A percentile compares a stretch with the other conserved stretches of the same genome.
These are phyloP conservation scores for Etheostoma cragini DNA, from an alignment of 2,113 vertebrate genomes.

Conservation along the genomic window DNA sequence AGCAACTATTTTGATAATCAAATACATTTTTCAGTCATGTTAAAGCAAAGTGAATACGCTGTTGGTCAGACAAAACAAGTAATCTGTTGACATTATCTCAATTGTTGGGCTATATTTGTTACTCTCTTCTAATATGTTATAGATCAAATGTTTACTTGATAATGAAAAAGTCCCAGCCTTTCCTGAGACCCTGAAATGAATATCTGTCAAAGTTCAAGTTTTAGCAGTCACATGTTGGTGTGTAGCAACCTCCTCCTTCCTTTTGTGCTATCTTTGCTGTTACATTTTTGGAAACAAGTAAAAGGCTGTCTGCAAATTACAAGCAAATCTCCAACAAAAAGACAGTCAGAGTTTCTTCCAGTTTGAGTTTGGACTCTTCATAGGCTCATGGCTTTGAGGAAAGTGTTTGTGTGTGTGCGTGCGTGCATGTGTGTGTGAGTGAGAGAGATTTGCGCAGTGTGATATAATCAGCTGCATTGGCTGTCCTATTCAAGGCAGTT, in stretches of 20 bases:
- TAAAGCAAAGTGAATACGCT: neutral
- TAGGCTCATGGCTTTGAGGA: too few species aligned
- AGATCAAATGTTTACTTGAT: neutral
- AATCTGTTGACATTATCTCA: neutral
- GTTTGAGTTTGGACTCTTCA: neutral
- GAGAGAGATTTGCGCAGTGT: neutral
- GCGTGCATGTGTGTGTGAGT: neutral
- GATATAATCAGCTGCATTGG: conserved; percentile 22
- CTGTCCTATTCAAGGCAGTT: conserved; percentile 15
- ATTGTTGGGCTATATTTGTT: neutral
- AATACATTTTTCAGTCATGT: neutral
- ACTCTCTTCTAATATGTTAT: too few species aligned
- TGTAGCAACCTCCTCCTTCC: neutral
- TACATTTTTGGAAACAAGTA: neutral
- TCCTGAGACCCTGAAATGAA: neutral
- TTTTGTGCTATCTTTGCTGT: neutral
- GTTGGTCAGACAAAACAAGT: too few species aligned
- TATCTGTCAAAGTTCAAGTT: neutral
- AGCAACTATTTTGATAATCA: neutral
- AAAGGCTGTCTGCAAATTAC: neutral
- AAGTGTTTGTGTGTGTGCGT: neutral
- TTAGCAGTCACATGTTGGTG: neutral
- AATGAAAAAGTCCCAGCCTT: neutral
- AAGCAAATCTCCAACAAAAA: neutral
- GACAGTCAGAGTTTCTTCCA: neutral